A percentile compares a stretch with the other conserved stretches of the same genome.
phyloP scores from a whole-genome alignment of 2,113 vertebrate genomes.

The Myotis brandtii region DNA sequence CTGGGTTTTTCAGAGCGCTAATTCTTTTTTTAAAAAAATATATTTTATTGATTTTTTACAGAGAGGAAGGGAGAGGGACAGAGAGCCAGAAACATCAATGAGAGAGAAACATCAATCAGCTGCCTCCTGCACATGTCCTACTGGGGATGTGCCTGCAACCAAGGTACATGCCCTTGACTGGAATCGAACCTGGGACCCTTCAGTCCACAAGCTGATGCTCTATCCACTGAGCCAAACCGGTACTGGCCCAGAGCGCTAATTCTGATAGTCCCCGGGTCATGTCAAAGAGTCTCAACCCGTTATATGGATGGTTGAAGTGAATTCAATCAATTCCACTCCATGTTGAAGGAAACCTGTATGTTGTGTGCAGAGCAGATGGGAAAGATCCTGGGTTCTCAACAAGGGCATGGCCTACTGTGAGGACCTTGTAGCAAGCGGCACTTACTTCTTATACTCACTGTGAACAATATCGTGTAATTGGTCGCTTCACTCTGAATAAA shows the following conservation, averaged over 20 bases:
- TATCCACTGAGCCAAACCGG: too few relatives aligned
- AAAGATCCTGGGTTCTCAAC: background rate
- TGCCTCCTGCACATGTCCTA: too few relatives aligned
- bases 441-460: slow-evolving; percentile 87
- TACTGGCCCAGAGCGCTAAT: background rate
- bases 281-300: background rate
- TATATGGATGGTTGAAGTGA: background rate
- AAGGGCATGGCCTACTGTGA: background rate
- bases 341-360: background rate
- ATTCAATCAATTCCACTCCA: background rate
- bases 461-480: slow-evolving; percentile 85
- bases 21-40: background rate
- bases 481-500: slow-evolving; percentile 77
- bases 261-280: background rate
- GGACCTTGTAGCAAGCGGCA: slow-evolving; percentile 49
- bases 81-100: too few relatives aligned
- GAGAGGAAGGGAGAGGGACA: too few relatives aligned
- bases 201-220: too few relatives aligned
- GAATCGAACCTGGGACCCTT: too few relatives aligned
- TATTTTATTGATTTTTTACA: too few relatives aligned
- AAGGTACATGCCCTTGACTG: too few relatives aligned
- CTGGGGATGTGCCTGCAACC: too few relatives aligned
- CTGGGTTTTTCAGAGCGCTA: background rate
- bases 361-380: too few relatives aligned
- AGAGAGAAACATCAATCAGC: too few relatives aligned